Evolutionary conservation across 1,140 invertebrate genomes (phyloP).

Genomic region (Dendroctonus valens): DNA sequence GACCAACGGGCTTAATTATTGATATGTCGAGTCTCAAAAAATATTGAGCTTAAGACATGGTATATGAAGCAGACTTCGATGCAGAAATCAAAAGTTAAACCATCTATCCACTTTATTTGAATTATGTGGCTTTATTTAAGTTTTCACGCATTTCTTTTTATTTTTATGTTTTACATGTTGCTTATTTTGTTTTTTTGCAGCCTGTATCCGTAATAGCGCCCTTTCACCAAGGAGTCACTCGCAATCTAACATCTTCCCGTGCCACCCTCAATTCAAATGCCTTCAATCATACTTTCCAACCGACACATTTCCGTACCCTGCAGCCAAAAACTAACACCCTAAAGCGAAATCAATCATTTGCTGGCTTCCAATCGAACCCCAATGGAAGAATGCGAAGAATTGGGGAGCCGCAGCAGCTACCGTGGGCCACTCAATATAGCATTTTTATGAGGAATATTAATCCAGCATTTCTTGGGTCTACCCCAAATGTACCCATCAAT

Average conservation of each 20-base stretch:
- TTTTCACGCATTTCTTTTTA: constrained; percentile 41
- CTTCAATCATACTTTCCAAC: constrained; percentile 12
- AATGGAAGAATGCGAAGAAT: not conserved
- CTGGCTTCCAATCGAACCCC: constrained; percentile 43
- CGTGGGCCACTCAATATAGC: constrained; percentile 29
- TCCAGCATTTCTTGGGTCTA: constrained; percentile 15
- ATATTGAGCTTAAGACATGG: too few relatives aligned
- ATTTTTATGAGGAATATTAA: constrained; percentile 28
- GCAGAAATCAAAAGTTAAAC: too few relatives aligned
- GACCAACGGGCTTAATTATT: too few relatives aligned
- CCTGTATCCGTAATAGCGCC: constrained; percentile 50
- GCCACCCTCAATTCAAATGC: constrained; percentile 12
- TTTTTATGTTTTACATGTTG: constrained; percentile 45
- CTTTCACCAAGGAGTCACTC: constrained; percentile 41
- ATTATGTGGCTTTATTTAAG: constrained; percentile 4
- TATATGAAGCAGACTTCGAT: too few relatives aligned
- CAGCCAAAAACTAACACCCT: constrained; percentile 18
- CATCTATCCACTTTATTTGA: not conserved
- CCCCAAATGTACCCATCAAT: constrained; percentile 10
- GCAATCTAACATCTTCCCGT: constrained; percentile 1
- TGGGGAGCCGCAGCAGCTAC: constrained; percentile 16
- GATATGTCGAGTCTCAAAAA: too few relatives aligned
- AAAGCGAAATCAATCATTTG: constrained; percentile 48
- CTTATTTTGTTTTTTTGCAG: constrained; percentile 43
- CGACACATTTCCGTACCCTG: not conserved